Percentiles rank a stretch among this genome's conserved stretches.
phyloP scores from a whole-genome alignment of 2,888 invertebrate genomes.

The Parapristionchus giblindavisi region DNA sequence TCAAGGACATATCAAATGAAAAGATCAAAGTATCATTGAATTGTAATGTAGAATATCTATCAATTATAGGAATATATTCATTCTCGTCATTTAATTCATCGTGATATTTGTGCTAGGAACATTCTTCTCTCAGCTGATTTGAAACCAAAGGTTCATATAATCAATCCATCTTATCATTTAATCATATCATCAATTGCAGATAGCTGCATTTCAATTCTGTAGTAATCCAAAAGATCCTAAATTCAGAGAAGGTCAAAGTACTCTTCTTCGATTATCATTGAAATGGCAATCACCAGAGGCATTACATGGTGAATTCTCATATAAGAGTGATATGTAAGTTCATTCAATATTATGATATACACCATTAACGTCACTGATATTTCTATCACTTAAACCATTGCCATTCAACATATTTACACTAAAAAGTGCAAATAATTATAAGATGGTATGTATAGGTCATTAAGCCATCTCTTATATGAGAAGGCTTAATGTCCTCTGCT shows the following conservation, averaged over 20 bases:
- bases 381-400: too few relatives aligned
- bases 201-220: constrained; percentile 32
- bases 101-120: constrained; percentile 33
- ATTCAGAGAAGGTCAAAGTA: constrained; percentile 4
- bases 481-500: too few relatives aligned
- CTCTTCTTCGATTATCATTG: constrained; percentile 12
- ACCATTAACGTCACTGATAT: not conserved
- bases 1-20: too few relatives aligned
- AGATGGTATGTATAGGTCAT: too few relatives aligned
- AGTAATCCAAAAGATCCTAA: constrained; percentile 12
- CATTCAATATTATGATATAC: not conserved
- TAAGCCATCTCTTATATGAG: too few relatives aligned
- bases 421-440: too few relatives aligned
- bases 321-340: constrained; percentile 37
- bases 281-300: constrained; percentile 27
- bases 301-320: constrained; percentile 30
- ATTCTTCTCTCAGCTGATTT: constrained; percentile 25
- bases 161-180: not conserved
- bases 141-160: constrained; percentile 29
- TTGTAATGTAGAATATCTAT: too few relatives aligned
- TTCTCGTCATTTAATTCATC: constrained; percentile 32
- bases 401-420: too few relatives aligned
- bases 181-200: constrained; percentile 10
- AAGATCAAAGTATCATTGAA: too few relatives aligned
- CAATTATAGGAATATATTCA: constrained; percentile 37